Evolutionary conservation across 2,888 invertebrate genomes (phyloP).

Genomic region (Mesoligia furuncula): DNA sequence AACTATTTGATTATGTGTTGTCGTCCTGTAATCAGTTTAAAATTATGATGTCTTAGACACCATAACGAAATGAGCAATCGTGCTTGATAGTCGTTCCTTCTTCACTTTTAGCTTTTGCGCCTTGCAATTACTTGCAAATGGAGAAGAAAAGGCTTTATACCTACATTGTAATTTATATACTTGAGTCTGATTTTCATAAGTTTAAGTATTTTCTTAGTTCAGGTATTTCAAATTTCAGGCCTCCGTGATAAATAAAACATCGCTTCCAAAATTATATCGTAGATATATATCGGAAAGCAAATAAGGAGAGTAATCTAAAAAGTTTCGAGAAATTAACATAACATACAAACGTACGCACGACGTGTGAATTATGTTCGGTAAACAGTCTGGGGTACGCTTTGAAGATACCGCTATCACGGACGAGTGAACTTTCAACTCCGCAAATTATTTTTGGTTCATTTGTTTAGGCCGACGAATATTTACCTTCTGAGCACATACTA

Average conservation of each 20-base stretch:
- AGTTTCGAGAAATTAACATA: slow-evolving; percentile 52
- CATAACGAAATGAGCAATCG: not conserved
- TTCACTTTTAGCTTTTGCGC: not conserved
- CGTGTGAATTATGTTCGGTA: slow-evolving; percentile 59
- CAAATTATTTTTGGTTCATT: slow-evolving; percentile 50
- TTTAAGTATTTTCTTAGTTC: too few species aligned
- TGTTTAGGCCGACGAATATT: slow-evolving; percentile 38
- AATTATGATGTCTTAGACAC: slow-evolving; percentile 18
- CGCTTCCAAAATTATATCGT: slow-evolving; percentile 14
- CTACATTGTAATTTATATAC: not conserved
- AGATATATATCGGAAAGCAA: slow-evolving; percentile 41
- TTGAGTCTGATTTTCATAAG: not conserved
- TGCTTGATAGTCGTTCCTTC: not conserved
- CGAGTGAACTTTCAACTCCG: slow-evolving; percentile 70
- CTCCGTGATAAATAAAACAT: slow-evolving; percentile 30
- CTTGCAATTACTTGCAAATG: not conserved
- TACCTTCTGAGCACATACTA: slow-evolving; percentile 25
- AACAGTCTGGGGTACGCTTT: slow-evolving; percentile 58
- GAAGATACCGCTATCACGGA: slow-evolving; percentile 68
- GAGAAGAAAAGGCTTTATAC: not conserved
- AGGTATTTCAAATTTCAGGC: not conserved
- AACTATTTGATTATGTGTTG: slow-evolving; percentile 28
- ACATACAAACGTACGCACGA: slow-evolving; percentile 49
- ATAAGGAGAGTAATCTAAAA: slow-evolving; percentile 46
- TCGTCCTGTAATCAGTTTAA: slow-evolving; percentile 17